phyloP scores from a whole-genome alignment of 64 coral and sea anemone species.

The Acropora tenuis region DNA sequence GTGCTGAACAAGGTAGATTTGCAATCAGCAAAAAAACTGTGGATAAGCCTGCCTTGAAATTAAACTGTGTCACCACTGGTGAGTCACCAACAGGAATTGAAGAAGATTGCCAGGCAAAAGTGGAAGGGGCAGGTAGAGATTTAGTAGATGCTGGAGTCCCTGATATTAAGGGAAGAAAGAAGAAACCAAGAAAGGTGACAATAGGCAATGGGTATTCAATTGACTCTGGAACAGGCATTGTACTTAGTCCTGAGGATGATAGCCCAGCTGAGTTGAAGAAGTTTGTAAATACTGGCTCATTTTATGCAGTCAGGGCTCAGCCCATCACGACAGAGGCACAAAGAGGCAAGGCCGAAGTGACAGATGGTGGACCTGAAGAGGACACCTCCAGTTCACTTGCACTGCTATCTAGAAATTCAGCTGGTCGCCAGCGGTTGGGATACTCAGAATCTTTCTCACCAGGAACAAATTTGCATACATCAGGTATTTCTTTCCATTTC shows the following conservation, averaged over 20 bases:
- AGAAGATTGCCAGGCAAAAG: neutral
- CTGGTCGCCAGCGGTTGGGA: neutral
- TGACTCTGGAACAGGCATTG: neutral
- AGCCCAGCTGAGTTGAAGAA: neutral
- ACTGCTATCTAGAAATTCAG: neutral
- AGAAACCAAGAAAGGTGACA: neutral
- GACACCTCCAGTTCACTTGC: neutral
- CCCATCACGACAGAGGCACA: neutral
- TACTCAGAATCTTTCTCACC: slow-evolving; percentile 9
- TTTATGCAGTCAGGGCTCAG: neutral
- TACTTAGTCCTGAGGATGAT: slow-evolving; percentile 29
- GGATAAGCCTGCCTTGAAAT: neutral
- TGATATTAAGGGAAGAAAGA: neutral
- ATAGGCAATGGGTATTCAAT: neutral
- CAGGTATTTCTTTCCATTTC: too few species aligned
- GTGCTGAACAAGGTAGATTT: neutral
- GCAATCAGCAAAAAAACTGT: neutral
- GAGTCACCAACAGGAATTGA: neutral
- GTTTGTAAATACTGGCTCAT: slow-evolving; percentile 2
- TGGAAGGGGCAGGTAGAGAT: neutral
- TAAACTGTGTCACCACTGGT: neutral
- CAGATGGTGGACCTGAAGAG: neutral
- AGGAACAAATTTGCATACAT: neutral
- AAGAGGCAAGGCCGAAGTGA: too few species aligned
- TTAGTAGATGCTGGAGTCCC: neutral